phyloP scores from a whole-genome alignment of 2,888 invertebrate genomes.

The Anorthoa munda region DNA sequence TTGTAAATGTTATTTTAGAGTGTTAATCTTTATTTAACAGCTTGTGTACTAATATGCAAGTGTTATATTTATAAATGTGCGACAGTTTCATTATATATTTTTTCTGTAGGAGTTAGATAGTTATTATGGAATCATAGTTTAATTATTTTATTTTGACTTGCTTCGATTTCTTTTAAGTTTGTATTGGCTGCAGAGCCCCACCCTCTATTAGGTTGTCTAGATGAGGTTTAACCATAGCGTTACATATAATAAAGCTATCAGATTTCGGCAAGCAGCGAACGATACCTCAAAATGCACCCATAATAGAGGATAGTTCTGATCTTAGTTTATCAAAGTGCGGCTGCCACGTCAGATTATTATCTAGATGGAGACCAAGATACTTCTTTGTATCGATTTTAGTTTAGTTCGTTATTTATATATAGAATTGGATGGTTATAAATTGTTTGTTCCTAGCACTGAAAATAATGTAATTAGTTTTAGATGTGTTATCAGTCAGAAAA shows the following conservation, averaged over 20 bases:
- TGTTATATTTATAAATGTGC: constrained; percentile 11
- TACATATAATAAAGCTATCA: neutral
- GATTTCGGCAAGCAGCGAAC: neutral
- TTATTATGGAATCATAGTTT: constrained; percentile 5
- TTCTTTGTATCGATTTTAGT: neutral
- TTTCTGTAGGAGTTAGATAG: neutral
- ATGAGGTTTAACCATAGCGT: neutral
- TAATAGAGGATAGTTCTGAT: neutral
- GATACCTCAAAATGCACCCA: no score
- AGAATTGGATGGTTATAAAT: neutral
- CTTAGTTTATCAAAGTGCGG: neutral
- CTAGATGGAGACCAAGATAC: neutral
- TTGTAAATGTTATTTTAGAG: neutral
- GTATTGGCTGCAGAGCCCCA: neutral
- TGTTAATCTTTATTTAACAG: neutral
- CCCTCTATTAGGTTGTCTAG: neutral
- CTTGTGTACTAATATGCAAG: neutral
- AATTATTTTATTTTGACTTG: neutral
- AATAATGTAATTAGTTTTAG: constrained; percentile 1
- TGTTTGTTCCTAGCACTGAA: neutral
- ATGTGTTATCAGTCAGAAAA: neutral
- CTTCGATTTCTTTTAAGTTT: neutral
- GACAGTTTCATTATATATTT: neutral
- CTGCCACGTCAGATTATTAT: no score
- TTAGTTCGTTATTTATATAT: neutral